Evolutionary conservation across 1,140 invertebrate genomes (phyloP), one percentile per base, ranked within the genome.

Genomic region (Neodiprion lecontei): DNA sequence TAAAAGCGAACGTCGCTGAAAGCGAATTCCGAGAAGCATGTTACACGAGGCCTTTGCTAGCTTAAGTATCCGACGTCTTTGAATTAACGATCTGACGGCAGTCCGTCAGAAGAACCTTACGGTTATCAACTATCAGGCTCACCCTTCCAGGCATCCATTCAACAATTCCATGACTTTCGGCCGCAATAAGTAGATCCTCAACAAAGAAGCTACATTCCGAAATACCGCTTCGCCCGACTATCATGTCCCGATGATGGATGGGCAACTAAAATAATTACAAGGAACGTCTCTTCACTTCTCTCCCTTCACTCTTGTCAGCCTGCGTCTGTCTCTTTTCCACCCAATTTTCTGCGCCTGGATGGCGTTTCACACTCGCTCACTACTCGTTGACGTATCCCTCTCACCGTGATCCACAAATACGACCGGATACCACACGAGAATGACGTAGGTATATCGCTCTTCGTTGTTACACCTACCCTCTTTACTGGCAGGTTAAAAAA

Each of bases 181-280:
- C 28, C 28, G 53, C 53, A 61, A 61, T 61, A 61, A 61, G 53
- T 61, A 61, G 53, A 61, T 61, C 10, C 67, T n/a, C 17, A 11
- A 11, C 23, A 12, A 69, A 11, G 23, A 23, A 47, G 67, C 67
- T 47, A 69, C 67, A 47, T 69, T 69, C 67, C 67, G 40, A 69
- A 21, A 23, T 69, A 61, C 53, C 11, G 11, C 53, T 61, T 61
- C 11, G 67, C 67, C 11, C 40, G 14, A 21, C 67, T 69, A 61
- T 69, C 67, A 69, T 47, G 67, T 69, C 40, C 23, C 67, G 17
- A 69, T 69, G 67, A 69, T 69, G 67, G 9, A 69, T 69, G 67
- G 11, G 17, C 67, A 14, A 17, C 67, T 69, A 23, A 69, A 69
- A 69, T 69, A 69, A 69, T 69, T 69, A 69, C 67, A 69, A 10